Conservation (phyloP, 1,140 invertebrate genomes). For the Dreissena polymorpha region DNA sequence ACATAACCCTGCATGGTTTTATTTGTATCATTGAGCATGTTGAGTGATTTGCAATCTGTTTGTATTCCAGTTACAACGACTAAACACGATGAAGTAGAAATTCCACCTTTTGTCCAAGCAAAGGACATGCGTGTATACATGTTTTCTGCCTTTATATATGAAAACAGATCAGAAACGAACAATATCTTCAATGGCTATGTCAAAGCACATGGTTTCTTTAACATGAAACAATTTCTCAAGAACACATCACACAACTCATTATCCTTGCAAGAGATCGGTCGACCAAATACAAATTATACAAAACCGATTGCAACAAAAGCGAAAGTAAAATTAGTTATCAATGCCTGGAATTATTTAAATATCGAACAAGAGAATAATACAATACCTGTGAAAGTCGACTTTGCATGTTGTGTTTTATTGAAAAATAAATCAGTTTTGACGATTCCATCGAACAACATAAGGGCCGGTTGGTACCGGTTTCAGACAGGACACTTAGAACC, state of each 20-base stretch:
- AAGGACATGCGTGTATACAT: background rate
- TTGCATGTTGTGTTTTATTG: background rate
- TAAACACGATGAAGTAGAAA: too few species aligned
- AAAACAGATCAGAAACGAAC: background rate
- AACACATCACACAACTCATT: background rate
- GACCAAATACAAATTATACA: background rate
- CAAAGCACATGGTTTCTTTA: background rate
- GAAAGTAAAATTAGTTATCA: background rate
- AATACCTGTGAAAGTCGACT: background rate
- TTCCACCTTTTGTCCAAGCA: background rate
- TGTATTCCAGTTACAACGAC: too few species aligned
- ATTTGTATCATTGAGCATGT: too few species aligned
- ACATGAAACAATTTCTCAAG: background rate
- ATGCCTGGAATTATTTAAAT: background rate
- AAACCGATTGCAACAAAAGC: background rate
- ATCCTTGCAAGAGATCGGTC: background rate
- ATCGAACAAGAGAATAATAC: background rate
- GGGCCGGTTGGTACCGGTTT: background rate
- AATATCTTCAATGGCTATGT: background rate
- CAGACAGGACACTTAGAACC: background rate
- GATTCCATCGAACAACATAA: background rate
- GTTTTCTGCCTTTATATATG: background rate
- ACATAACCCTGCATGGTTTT: too few species aligned
- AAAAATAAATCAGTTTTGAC: background rate
- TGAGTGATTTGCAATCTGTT: too few species aligned